Base-by-base conservation (phyloP, 2,888 invertebrate genomes). In the Parapristionchus giblindavisi region DNA sequence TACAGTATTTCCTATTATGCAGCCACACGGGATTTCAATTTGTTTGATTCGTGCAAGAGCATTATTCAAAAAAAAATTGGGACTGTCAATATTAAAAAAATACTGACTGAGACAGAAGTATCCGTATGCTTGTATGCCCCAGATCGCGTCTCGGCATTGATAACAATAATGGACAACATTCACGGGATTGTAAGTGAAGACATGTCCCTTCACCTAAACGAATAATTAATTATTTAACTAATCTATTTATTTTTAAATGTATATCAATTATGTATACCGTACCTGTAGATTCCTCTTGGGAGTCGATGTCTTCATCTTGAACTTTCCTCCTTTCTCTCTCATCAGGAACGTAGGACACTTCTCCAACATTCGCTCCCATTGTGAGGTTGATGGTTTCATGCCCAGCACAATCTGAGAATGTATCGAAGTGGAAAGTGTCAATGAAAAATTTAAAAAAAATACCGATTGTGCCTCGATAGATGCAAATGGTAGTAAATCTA, bases 71-170 rank as follows among this genome's bases (percentile, higher is more conserved):
- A 24, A n/a, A 24, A 27, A 21, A 56, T 21, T 56, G n/a, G 11
- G 24, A 24, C 24, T 8, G 43, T 43, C 43, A 43, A 14, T 43
- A 8, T 8, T 24, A 34, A n/a, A 2, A 21, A 56, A 17, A 2
- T 11, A 80, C 84, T 80, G 90, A 95, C 96, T 93, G 88, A 93
- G 92, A 90, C 98, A 99, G 88, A 95, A 93, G 91, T 94, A 96
- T 76, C 96, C 97, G 90, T 98, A 97, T 81, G 96, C 95, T 86
- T 96, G 95, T 77, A 98, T 93, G 68, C 98, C 98, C 92, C 94
- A 94, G 84, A 98, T 93, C 82, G 94, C 93, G 88, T 92, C 91
- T 88, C 94, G 93, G 90, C 98, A 98, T 90, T 94, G 93, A 90
- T 94, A 94, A 90, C 98, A 99, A 90, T 93, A 92, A 81, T 94